Evolutionary conservation across 2,797 vertebrate species (phyloP).

Genomic region (Paramormyrops hopkinsi): DNA sequence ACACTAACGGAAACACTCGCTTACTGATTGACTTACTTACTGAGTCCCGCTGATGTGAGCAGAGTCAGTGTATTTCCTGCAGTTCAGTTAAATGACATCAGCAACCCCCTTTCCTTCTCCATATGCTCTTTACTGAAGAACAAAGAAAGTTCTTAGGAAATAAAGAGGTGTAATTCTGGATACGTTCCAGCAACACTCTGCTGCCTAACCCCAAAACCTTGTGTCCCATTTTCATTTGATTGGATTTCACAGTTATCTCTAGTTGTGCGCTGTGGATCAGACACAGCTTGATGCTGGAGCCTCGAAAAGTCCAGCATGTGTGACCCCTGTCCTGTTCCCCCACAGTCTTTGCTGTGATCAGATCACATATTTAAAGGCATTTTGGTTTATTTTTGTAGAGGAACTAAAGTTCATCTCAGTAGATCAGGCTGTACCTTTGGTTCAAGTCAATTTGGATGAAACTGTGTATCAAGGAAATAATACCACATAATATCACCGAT

Average conservation of each 20-base stretch:
- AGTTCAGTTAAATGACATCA: neutral
- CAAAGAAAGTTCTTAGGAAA: neutral
- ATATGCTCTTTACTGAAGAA: neutral
- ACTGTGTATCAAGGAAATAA: neutral
- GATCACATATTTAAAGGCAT: neutral
- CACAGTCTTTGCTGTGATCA: neutral
- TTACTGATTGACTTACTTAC: neutral
- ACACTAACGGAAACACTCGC: neutral
- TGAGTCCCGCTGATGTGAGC: neutral
- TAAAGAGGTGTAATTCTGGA: neutral
- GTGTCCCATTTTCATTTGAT: neutral
- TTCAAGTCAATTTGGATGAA: neutral
- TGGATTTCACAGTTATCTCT: neutral
- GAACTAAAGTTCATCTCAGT: neutral
- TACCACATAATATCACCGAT: neutral
- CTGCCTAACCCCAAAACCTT: neutral
- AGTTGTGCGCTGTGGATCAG: neutral
- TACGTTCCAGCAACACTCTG: neutral
- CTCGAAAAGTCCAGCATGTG: neutral
- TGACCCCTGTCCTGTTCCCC: neutral
- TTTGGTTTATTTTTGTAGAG: neutral
- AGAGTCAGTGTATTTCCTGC: neutral
- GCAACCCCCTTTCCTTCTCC: neutral
- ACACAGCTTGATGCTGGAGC: neutral
- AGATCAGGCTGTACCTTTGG: neutral